phyloP scores from a whole-genome alignment of 2,113 vertebrate genomes.

The Myxocyprinus asiaticus region DNA sequence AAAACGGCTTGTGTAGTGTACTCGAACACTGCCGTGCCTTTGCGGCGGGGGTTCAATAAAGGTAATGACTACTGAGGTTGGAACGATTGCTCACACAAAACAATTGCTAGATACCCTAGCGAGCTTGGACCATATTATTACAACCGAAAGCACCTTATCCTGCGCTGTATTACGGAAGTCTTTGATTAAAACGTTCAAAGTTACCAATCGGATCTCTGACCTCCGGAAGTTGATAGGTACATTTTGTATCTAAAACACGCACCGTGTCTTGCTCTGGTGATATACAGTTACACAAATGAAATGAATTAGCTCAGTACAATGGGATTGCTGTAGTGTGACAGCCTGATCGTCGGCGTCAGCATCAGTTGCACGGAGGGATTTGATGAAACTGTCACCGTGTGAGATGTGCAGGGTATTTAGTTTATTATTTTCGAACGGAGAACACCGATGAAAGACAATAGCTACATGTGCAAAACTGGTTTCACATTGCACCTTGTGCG shows the following conservation, averaged over 20 bases:
- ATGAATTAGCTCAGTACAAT: constrained; percentile 13
- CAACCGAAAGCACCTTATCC: not conserved
- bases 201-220: constrained; percentile 27
- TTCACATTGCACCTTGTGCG: constrained; percentile 2
- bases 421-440: not conserved
- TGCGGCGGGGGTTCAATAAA: constrained; percentile 37
- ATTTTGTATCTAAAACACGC: constrained; percentile 12
- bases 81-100: constrained; percentile 18
- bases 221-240: constrained; percentile 34
- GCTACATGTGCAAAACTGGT: not conserved
- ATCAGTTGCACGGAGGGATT: constrained; percentile 21
- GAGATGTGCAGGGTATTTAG: not conserved
- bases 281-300: constrained; percentile 4
- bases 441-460: not conserved
- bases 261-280: not conserved
- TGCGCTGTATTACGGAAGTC: constrained; percentile 2
- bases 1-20: not conserved
- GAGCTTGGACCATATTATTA: not conserved
- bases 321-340: not conserved
- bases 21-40: constrained; percentile 2
- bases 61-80: constrained; percentile 33
- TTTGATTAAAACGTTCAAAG: not conserved
- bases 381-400: constrained; percentile 4
- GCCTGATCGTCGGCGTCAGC: not conserved
- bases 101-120: constrained; percentile 8